A percentile compares a stretch with the other conserved stretches of the same genome.
Conservation (phyloP, 2,888 invertebrate genomes). For the Lasioglossum malachurum region DNA sequence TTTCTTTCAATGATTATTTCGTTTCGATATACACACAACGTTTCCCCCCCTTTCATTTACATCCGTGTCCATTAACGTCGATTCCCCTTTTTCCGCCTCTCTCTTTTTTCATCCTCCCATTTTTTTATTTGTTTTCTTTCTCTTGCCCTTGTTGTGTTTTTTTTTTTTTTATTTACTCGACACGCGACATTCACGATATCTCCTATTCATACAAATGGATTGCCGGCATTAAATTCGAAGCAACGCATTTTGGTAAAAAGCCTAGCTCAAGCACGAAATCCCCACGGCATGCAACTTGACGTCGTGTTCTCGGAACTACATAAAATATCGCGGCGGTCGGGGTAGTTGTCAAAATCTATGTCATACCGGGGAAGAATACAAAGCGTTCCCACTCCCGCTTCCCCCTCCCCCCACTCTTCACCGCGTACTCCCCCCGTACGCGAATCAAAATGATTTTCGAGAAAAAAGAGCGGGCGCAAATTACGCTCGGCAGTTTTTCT, state of each 20-base stretch:
- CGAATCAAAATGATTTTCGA: conserved; percentile 55
- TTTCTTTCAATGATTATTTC: not conserved
- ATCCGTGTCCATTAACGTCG: not conserved
- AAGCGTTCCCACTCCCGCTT: conserved; percentile 23
- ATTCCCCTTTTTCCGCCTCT: not conserved
- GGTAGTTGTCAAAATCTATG: conserved; percentile 62
- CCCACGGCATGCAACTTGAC: conserved; percentile 43
- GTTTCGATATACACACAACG: not conserved
- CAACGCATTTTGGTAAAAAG: conserved; percentile 32
- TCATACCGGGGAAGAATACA: conserved; percentile 50
- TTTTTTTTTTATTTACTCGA: not conserved
- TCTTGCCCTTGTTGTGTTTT: not conserved
- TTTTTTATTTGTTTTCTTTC: not conserved
- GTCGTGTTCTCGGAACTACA: conserved; percentile 42
- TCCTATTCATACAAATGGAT: conserved; percentile 12
- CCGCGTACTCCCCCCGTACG: conserved; percentile 4
- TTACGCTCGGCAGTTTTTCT: conserved; percentile 62
- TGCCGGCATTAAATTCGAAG: conserved; percentile 29
- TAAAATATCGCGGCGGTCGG: conserved; percentile 43
- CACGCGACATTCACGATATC: not conserved
- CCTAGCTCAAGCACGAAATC: conserved; percentile 38
- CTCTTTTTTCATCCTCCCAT: not conserved
- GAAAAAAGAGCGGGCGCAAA: conserved; percentile 51
- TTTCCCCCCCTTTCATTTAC: conserved; percentile 1
- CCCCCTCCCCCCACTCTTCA: not conserved